Percentiles rank a stretch among this genome's conserved stretches.
Evolutionary conservation across 1,140 invertebrate genomes (phyloP).

Genomic region (Ceratina calcarata): DNA sequence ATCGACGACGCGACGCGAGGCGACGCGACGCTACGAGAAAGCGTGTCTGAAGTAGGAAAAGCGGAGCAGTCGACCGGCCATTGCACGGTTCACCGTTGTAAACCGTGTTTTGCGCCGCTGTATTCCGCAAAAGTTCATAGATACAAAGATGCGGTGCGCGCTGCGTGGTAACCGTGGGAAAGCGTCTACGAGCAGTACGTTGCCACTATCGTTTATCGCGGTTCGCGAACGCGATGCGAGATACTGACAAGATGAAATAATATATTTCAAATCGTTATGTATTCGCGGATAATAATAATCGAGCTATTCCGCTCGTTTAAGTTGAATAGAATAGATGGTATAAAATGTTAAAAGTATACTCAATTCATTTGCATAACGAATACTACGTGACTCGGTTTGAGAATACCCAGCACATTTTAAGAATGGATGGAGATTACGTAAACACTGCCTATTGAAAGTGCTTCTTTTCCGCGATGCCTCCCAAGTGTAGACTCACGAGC

Average conservation of each 20-base stretch:
- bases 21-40: conserved; percentile 23
- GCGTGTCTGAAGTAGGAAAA: conserved; percentile 43
- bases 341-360: no score
- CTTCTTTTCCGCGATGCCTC: background rate
- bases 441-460: background rate
- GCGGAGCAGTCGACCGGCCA: conserved; percentile 40
- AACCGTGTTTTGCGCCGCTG: conserved; percentile 22
- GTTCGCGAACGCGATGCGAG: background rate
- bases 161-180: conserved; percentile 32
- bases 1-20: background rate
- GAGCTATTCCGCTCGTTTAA: background rate
- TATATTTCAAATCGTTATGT: background rate
- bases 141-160: conserved; percentile 33
- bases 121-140: conserved; percentile 47
- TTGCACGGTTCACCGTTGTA: conserved; percentile 1
- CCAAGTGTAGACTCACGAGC: background rate
- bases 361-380: no score
- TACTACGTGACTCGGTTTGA: no score
- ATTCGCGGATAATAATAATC: background rate
- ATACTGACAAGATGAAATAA: background rate
- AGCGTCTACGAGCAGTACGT: background rate
- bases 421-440: background rate
- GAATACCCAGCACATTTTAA: background rate
- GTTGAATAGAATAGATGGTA: no score
- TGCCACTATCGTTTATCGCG: conserved; percentile 17